Percentiles rank a stretch among this genome's conserved stretches.
Evolutionary conservation across 2,797 vertebrate genomes (phyloP).

Genomic region (Mionectes olivaceus): DNA sequence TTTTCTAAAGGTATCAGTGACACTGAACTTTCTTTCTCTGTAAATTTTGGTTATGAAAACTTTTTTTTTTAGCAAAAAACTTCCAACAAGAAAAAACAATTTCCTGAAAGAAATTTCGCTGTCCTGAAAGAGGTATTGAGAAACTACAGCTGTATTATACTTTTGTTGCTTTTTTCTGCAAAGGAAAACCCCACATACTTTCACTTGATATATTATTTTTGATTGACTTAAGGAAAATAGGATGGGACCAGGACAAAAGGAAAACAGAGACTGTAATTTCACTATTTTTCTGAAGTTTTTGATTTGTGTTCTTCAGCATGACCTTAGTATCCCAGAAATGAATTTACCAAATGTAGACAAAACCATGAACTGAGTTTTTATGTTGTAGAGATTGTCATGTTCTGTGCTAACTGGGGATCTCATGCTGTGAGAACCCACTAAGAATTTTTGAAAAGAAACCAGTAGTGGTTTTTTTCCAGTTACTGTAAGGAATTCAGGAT

Average conservation of each 20-base stretch:
- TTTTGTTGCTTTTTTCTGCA: not conserved
- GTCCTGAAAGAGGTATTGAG: not conserved
- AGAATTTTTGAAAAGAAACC: not conserved
- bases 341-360: not conserved
- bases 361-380: not conserved
- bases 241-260: not conserved
- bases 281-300: not conserved
- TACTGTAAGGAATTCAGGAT: not conserved
- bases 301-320: not conserved
- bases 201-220: not conserved
- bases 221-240: not conserved
- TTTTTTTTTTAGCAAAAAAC: not conserved
- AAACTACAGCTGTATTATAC: not conserved
- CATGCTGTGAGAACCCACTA: not conserved
- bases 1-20: not conserved
- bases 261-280: not conserved
- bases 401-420: not conserved
- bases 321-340: not conserved
- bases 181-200: not conserved
- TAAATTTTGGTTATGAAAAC: not conserved
- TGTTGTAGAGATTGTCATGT: fast-evolving
- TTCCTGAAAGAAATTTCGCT: not conserved
- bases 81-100: not conserved
- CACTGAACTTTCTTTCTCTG: not conserved
- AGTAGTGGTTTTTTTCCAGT: not conserved